Evolutionary conservation across 2,888 invertebrate species (phyloP).

Genomic region (Tillus elongatus): DNA sequence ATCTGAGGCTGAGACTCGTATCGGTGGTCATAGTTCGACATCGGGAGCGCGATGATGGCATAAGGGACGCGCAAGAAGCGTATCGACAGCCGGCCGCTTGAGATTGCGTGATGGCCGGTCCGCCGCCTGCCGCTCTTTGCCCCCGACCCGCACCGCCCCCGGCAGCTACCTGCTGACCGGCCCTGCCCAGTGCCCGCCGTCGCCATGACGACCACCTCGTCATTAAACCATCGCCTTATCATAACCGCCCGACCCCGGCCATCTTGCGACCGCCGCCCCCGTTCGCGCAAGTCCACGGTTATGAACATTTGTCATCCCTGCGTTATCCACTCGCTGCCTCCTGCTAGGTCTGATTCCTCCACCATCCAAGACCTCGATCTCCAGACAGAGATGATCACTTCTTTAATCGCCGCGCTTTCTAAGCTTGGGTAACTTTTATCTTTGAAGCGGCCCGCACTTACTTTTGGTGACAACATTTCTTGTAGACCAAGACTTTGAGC

Average conservation of each 20-base stretch:
- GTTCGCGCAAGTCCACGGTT: slow-evolving; percentile 20
- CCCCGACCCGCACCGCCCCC: slow-evolving; percentile 33
- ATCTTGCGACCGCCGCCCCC: slow-evolving; percentile 42
- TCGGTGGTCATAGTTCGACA: background rate
- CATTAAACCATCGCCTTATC: slow-evolving; percentile 50
- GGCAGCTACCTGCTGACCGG: slow-evolving; percentile 39
- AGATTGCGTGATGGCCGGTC: slow-evolving; percentile 43
- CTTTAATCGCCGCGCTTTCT: too few relatives aligned
- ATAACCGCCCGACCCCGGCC: slow-evolving; percentile 45
- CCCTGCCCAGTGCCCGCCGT: slow-evolving; percentile 46
- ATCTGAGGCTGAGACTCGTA: too few relatives aligned
- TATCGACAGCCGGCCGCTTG: slow-evolving; percentile 38
- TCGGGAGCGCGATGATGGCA: slow-evolving; percentile 19
- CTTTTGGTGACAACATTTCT: too few relatives aligned
- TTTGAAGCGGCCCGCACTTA: too few relatives aligned
- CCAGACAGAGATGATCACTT: too few relatives aligned
- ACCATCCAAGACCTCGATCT: too few relatives aligned
- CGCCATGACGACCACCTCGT: slow-evolving; percentile 46
- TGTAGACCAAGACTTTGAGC: too few relatives aligned
- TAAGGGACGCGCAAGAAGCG: slow-evolving; percentile 44
- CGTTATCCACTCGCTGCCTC: slow-evolving; percentile 9
- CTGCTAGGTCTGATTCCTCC: background rate
- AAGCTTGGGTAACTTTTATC: too few relatives aligned
- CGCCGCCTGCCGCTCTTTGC: too few relatives aligned
- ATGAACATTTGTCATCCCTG: slow-evolving; percentile 23